Conservation (phyloP, 1,140 invertebrate genomes). For the Amyelois transitella region DNA sequence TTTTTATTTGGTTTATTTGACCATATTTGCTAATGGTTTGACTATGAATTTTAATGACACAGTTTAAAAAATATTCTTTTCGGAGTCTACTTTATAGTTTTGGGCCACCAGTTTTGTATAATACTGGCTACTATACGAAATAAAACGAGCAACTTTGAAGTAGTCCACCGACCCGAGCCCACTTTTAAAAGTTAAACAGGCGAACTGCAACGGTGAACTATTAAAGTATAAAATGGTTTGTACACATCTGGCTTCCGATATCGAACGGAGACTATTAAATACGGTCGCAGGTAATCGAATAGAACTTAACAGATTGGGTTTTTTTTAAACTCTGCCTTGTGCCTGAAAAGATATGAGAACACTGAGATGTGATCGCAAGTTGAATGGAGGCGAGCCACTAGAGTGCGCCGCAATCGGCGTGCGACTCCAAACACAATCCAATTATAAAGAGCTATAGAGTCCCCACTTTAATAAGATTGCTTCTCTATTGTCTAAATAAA, state of each 20-base stretch:
- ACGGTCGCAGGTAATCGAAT: slow-evolving; percentile 11
- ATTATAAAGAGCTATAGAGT: slow-evolving; percentile 29
- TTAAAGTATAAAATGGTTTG: slow-evolving; percentile 18
- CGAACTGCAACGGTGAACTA: slow-evolving; percentile 10
- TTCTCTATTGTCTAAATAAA: background rate
- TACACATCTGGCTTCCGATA: slow-evolving; percentile 12
- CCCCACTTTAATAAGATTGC: slow-evolving; percentile 29
- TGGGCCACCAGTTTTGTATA: background rate
- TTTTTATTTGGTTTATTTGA: no score
- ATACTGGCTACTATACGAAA: background rate
- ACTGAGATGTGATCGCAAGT: background rate
- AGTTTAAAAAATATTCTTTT: no score
- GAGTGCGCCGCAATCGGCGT: slow-evolving; percentile 13
- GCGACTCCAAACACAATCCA: slow-evolving; percentile 28
- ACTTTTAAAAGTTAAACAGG: slow-evolving; percentile 12
- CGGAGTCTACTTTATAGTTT: no score
- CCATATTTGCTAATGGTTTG: no score
- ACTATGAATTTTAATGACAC: no score
- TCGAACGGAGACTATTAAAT: slow-evolving; percentile 15
- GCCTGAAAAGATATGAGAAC: background rate
- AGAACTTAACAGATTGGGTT: background rate
- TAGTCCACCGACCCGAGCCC: background rate
- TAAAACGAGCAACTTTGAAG: background rate
- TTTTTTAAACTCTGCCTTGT: slow-evolving; percentile 5
- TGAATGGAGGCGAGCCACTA: slow-evolving; percentile 13